Base-by-base conservation (phyloP, 2,888 invertebrate genomes). In the Heliconius aoede region DNA sequence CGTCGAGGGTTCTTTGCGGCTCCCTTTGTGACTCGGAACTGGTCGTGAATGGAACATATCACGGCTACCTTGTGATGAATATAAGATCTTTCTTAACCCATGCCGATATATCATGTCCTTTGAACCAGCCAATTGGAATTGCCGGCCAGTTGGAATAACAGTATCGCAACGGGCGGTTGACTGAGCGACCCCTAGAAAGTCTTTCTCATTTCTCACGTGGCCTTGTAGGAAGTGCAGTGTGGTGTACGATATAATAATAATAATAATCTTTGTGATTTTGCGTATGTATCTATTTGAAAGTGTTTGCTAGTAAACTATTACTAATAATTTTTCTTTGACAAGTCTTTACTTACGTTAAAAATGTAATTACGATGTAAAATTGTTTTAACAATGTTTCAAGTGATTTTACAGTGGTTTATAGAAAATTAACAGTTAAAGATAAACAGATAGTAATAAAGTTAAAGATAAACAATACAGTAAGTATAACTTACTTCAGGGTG, bases 1-100 rank as follows among this genome's bases (percentile, higher is more conserved):
- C 84, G 89, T 89, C 89, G 91, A 94, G 94, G 94, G 94, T 92
- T 88, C 88, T 91, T 93, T 93, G 93, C 89, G 92, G 92, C 92
- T 87, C 88, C 87, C 90, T 89, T 94, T 94, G 90, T 94, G 81
- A 82, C 81, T 77, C 76, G 82, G 82, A 91, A 93, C 93, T 89
- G 90, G 94, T 92, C 86, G 77, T 86, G 86, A 89, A 89, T 88
- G 87, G 87, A 91, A 89, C 91, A 92, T 93, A 91, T 93, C 93
- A 93, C 91, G 87, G 89, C 81, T 86, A 85, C 84, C 80, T 82
- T 80, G 83, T 83, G 82, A 85, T 89, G 83, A 88, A 88, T 87
- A 84, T 84, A 80, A 83, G 81, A 80, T 81, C 84, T 88, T 77
- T 88, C 86, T 88, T 86, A 83, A 64, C 81, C 81, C 84, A 84